Percentiles rank a stretch among this genome's conserved stretches.
Evolutionary conservation across 2,888 invertebrate species (phyloP).

Genomic region (Dynastes maya): DNA sequence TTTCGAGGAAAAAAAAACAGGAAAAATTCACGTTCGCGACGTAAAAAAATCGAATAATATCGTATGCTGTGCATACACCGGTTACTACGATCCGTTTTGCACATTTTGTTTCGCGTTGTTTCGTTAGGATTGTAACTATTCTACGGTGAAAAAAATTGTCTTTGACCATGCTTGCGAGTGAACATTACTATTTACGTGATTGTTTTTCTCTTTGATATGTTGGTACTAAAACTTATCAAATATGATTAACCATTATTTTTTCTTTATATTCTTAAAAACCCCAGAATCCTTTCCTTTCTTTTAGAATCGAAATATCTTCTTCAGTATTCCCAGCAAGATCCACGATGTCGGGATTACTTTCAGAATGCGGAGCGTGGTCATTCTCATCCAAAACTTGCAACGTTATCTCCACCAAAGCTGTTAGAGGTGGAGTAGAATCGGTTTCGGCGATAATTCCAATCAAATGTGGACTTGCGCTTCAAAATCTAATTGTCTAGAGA

Average conservation of each 20-base stretch:
- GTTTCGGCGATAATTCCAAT: constrained; percentile 83
- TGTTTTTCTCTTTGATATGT: no score
- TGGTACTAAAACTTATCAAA: no score
- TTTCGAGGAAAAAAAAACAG: neutral
- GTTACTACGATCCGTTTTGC: no score
- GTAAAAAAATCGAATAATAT: neutral
- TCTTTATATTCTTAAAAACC: no score
- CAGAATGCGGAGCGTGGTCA: constrained; percentile 91
- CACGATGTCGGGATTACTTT: constrained; percentile 85
- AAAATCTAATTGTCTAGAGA: constrained; percentile 84
- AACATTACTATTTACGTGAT: no score
- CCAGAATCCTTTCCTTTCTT: constrained; percentile 64
- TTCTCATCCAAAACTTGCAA: constrained; percentile 91
- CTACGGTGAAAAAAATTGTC: no score
- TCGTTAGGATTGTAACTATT: no score
- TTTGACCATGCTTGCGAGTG: no score
- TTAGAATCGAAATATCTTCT: constrained; percentile 83
- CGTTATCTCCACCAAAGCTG: constrained; percentile 80
- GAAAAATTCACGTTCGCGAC: neutral
- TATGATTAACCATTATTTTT: no score
- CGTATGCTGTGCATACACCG: no score
- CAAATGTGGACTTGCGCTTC: constrained; percentile 81
- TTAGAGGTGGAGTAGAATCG: constrained; percentile 80
- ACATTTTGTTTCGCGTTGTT: no score
- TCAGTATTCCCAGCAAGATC: constrained; percentile 88